These are phyloP conservation scores for Diadegma fenestrale DNA, from an alignment of 2,888 invertebrate species.

Conservation along the genomic window DNA sequence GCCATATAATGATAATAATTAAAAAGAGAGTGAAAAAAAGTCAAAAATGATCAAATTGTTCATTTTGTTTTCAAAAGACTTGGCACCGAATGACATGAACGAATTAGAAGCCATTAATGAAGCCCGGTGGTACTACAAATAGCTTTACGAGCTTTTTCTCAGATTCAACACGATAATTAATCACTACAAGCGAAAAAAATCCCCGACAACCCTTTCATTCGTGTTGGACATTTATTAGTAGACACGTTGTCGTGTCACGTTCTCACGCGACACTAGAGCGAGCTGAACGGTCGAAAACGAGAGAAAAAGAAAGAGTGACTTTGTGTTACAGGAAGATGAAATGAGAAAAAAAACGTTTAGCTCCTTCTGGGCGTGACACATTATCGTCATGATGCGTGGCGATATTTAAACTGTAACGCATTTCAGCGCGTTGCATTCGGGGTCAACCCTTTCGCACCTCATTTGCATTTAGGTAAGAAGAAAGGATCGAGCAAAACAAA, in stretches of 20 bases:
- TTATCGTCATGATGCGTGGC: conserved; percentile 81
- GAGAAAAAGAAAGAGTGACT: conserved; percentile 15
- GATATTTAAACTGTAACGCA: conserved; percentile 84
- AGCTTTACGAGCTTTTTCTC: conserved; percentile 47
- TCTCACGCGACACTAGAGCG: conserved; percentile 74
- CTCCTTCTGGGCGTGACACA: conserved; percentile 82
- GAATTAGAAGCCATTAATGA: conserved; percentile 61
- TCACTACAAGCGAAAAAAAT: conserved; percentile 53
- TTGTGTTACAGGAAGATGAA: conserved; percentile 33
- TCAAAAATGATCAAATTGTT: background rate
- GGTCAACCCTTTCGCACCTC: conserved; percentile 81
- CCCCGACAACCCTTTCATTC: conserved; percentile 66
- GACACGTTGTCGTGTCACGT: conserved; percentile 57
- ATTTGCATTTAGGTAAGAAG: conserved; percentile 79
- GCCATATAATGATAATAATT: background rate
- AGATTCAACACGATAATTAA: conserved; percentile 68
- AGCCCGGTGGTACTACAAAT: conserved; percentile 31
- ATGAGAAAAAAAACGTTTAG: conserved; percentile 61
- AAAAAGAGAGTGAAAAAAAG: background rate
- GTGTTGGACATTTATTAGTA: conserved; percentile 51
- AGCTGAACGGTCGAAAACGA: conserved; percentile 49
- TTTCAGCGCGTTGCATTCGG: conserved; percentile 67
- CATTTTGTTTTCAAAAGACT: conserved; percentile 9
- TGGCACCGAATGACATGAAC: conserved; percentile 26
- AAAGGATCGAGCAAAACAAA: conserved; percentile 57